Percentiles rank a stretch among this genome's conserved stretches.
These are phyloP conservation scores for Notothenia coriiceps DNA, from an alignment of 2,113 vertebrate species.

Conservation along the genomic window DNA sequence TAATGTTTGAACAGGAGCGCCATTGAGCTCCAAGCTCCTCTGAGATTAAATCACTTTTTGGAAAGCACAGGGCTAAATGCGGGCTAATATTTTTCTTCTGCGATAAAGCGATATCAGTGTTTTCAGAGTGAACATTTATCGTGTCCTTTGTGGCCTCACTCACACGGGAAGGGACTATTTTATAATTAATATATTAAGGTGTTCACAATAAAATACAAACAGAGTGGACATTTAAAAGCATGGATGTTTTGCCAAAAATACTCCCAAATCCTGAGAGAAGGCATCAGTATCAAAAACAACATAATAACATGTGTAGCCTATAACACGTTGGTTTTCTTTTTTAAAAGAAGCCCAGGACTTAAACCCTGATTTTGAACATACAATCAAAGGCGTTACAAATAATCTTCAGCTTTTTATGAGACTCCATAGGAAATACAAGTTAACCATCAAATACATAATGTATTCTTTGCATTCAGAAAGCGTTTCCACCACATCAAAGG, in stretches of 20 bases:
- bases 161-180: not conserved
- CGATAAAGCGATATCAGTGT: conserved; percentile 56
- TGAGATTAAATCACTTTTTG: conserved; percentile 63
- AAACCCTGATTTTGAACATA: not conserved
- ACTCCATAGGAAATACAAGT: conserved; percentile 17
- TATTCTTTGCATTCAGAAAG: conserved; percentile 18
- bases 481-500: conserved; percentile 65
- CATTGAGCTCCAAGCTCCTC: conserved; percentile 25
- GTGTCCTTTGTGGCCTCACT: conserved; percentile 25
- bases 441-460: conserved; percentile 28
- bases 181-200: not conserved
- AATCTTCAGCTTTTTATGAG: conserved; percentile 13
- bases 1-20: conserved; percentile 56
- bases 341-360: conserved; percentile 25
- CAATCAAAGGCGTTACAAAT: conserved; percentile 36
- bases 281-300: not conserved
- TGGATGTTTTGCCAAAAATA: too few species aligned
- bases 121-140: conserved; percentile 33
- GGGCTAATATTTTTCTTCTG: conserved; percentile 51
- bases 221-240: not conserved
- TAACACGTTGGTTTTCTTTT: not conserved
- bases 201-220: not conserved
- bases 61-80: conserved; percentile 41
- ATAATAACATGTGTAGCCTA: not conserved
- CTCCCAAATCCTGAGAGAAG: not conserved